Evolutionary conservation across 2,797 vertebrate genomes (phyloP).

Genomic region (Silurus lanzhouensis): DNA sequence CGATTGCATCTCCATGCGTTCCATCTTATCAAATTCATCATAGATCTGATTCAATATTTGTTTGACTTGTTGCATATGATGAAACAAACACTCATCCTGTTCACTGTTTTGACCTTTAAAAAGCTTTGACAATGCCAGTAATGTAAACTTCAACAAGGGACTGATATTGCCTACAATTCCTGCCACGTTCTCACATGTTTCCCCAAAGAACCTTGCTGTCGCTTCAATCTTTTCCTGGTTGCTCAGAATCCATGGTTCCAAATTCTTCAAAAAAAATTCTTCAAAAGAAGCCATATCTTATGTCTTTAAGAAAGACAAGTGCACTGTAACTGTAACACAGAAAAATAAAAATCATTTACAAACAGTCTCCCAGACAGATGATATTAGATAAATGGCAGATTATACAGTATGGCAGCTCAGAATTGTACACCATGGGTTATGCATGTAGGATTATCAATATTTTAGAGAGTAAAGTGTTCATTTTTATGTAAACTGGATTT

Average conservation of each 20-base stretch:
- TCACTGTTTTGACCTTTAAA: conserved; percentile 74
- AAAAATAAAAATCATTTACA: conserved; percentile 63
- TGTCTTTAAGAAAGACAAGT: conserved; percentile 52
- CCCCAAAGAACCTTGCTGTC: conserved; percentile 78
- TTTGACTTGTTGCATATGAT: conserved; percentile 75
- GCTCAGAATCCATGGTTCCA: conserved; percentile 74
- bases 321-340: conserved; percentile 68
- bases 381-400: conserved; percentile 52
- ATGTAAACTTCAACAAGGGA: conserved; percentile 68
- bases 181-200: conserved; percentile 77
- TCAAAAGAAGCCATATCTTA: conserved; percentile 49
- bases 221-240: conserved; percentile 79
- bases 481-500: too few relatives aligned
- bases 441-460: too few relatives aligned
- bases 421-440: too few relatives aligned
- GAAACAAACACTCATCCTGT: conserved; percentile 72
- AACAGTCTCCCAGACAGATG: conserved; percentile 49
- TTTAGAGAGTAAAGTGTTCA: too few relatives aligned
- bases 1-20: conserved; percentile 55
- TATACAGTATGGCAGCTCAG: conserved; percentile 17
- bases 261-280: conserved; percentile 66
- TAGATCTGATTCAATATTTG: conserved; percentile 72
- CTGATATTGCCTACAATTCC: conserved; percentile 77
- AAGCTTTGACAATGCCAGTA: conserved; percentile 68
- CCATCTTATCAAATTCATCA: conserved; percentile 61